Percentiles rank a stretch among this genome's conserved stretches.
Conservation (phyloP, 2,797 vertebrate species). For the Falco cherrug region DNA sequence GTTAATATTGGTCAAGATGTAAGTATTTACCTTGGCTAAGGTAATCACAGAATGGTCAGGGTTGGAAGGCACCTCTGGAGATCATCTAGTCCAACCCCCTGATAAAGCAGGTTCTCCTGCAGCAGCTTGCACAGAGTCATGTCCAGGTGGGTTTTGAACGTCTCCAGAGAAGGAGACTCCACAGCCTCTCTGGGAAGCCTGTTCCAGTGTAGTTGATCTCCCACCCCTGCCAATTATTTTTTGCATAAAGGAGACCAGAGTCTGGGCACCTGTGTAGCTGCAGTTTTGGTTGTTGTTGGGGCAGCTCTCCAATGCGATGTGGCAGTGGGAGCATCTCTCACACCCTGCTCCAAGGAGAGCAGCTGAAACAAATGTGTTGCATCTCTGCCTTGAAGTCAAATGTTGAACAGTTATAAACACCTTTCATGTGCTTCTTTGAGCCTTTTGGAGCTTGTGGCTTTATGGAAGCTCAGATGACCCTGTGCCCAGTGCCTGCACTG, state of each 20-base stretch:
- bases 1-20: neutral
- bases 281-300: neutral
- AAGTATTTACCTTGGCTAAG: neutral
- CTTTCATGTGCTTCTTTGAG: neutral
- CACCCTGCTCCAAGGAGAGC: neutral
- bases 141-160: too few species aligned
- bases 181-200: too few species aligned
- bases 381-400: neutral
- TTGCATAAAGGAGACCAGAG: neutral
- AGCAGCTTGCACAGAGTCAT: too few species aligned
- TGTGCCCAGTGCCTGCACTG: too few species aligned
- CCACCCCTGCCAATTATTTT: neutral
- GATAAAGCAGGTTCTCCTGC: too few species aligned
- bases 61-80: too few species aligned
- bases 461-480: neutral
- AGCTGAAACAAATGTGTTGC: neutral
- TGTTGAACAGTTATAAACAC: neutral
- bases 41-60: too few species aligned
- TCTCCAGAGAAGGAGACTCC: too few species aligned
- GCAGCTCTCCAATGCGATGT: neutral
- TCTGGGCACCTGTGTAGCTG: fast-evolving
- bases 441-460: neutral
- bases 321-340: neutral
- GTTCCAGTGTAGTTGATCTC: neutral
- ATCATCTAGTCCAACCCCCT: too few species aligned